A percentile compares a stretch with the other conserved stretches of the same genome.
Evolutionary conservation across 37 sponge, comb jelly and placozoan genomes (phyloP).

Genomic region (Ianthella basta): DNA sequence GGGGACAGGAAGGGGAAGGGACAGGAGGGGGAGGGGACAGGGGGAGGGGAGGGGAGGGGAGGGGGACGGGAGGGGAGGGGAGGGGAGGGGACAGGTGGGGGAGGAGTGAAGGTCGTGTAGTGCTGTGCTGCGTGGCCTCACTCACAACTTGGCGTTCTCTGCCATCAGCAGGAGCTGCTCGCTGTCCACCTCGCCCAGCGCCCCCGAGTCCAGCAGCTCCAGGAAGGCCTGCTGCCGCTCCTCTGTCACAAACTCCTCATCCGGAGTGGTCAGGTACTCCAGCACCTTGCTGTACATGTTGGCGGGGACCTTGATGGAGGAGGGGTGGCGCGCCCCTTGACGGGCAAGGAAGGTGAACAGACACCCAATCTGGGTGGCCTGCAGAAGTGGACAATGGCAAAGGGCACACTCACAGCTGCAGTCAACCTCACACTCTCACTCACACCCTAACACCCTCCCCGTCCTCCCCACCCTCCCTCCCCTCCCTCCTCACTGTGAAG

Average conservation of each 20-base stretch:
- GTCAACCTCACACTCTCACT: no score
- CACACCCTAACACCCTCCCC: no score
- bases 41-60: no score
- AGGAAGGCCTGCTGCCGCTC: conserved; percentile 86
- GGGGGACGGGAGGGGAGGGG: no score
- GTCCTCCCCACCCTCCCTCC: not conserved
- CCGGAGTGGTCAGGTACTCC: conserved; percentile 72
- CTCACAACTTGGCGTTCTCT: conserved; percentile 83
- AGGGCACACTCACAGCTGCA: no score
- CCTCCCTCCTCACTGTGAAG: not conserved
- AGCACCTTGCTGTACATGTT: conserved; percentile 77
- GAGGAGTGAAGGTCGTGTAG: not conserved
- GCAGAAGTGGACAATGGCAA: not conserved
- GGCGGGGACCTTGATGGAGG: conserved; percentile 59
- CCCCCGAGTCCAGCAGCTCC: conserved; percentile 79
- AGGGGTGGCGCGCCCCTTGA: conserved; percentile 64
- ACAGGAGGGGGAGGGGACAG: no score
- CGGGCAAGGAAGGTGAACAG: conserved; percentile 87
- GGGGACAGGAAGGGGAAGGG: no score
- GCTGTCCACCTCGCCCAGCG: conserved; percentile 70
- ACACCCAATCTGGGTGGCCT: conserved; percentile 83
- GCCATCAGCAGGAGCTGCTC: conserved; percentile 74
- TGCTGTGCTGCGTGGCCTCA: not conserved
- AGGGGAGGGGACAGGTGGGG: conserved; percentile 36
- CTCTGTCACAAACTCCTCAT: conserved; percentile 75